Evolutionary conservation across 1,140 invertebrate species (phyloP), one percentile per base, ranked within the genome.

Genomic region (Aphaenogaster ashmeadi): DNA sequence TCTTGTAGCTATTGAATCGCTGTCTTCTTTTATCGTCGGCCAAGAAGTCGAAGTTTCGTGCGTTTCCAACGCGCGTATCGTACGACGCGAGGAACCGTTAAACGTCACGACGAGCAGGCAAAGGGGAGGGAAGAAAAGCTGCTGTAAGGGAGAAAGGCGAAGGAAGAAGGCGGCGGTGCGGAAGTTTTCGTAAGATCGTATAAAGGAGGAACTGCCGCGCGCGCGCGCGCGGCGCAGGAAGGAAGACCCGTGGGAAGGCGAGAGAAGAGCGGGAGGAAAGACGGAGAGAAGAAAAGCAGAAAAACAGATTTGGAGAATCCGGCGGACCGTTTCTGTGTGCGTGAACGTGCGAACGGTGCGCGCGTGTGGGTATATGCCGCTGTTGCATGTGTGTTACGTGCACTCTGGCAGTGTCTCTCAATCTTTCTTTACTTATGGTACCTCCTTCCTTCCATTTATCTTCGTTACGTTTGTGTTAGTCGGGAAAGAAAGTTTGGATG

Each of bases 121-220:
- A 62, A 60, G 60, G 71, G 58, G 81, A 44, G 50, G 54, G 78
- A 87, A 88, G 83, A 72, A 90, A 78, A 90, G 87, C 89, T 71
- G 75, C 88, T 60, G 69, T 9, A 58, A 50, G 88, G 58, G 56
- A 56, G 62, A 77, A 71, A 62, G 36, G 33, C 7, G 27, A 38
- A n/a, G 50, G 38, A 33, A 75, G 83, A 27, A 69, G 72, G 80
- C 88, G 77, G 74, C 50, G 75, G 88, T 71, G 71, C 71, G 79
- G 54, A 90, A 90, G 89, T 90, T 90, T 89, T 78, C 89, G 81
- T 69, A 79, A 87, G 89, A 89, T 90, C 89, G 89, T 87, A 89
- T 90, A 87, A 87, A 90, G 86, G 84, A 80, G 81, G 62, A 83
- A 89, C 84, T 78, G 50, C 47, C 71, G 71, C 58, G 62, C 33